Conservation (phyloP, 2,113 vertebrate genomes). For the Caretta caretta region DNA sequence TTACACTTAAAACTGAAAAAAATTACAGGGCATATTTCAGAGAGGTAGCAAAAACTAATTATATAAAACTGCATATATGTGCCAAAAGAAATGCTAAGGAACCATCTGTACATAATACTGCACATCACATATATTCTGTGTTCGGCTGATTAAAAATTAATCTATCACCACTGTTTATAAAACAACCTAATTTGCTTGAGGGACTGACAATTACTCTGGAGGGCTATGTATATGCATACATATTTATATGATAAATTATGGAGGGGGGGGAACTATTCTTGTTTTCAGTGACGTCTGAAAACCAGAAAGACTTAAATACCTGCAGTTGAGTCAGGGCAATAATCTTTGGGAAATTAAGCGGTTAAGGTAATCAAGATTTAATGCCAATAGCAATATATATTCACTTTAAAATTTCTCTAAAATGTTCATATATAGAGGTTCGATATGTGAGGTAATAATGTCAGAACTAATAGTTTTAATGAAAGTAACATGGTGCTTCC, state of each 20-base stretch:
- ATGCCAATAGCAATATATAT: not conserved
- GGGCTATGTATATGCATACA: not conserved
- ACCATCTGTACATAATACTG: not conserved
- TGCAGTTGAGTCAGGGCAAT: not conserved
- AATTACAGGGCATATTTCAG: not conserved
- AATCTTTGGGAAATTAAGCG: not conserved
- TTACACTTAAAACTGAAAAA: not conserved
- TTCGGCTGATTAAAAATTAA: not conserved
- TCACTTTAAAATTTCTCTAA: not conserved
- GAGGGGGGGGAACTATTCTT: not conserved
- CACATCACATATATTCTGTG: not conserved
- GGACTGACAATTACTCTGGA: not conserved
- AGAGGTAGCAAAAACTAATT: not conserved
- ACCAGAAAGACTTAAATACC: conserved; percentile 26
- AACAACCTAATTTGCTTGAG: conserved; percentile 4
- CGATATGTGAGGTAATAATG: not conserved
- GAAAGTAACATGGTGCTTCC: not conserved
- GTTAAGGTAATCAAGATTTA: not conserved
- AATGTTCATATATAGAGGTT: not conserved
- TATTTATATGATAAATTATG: not conserved
- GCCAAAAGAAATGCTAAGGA: not conserved
- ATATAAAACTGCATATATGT: not conserved
- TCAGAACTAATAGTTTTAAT: not conserved
- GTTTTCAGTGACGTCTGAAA: conserved; percentile 12
- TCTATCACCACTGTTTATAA: conserved; percentile 9